Percentiles rank a stretch among this genome's conserved stretches.
Conservation (phyloP, 2,797 vertebrate genomes). For the Novumbra hubbsi region DNA sequence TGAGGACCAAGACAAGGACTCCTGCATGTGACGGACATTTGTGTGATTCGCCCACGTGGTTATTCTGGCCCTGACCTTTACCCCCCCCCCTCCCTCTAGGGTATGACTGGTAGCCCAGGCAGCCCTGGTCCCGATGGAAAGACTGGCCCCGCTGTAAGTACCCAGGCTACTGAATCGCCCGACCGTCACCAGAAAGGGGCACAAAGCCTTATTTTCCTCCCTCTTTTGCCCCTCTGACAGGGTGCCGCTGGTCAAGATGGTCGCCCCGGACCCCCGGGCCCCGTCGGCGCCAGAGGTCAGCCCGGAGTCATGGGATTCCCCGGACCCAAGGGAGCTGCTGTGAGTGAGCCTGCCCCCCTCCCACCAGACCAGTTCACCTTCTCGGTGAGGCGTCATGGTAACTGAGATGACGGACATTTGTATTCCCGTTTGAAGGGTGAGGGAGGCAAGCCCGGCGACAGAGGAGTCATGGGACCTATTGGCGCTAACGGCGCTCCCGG, state of each 20-base stretch:
- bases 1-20: background rate
- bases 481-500: constrained; percentile 79
- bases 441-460: constrained; percentile 83
- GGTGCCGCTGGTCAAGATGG: constrained; percentile 86
- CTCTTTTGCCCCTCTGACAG: constrained; percentile 50
- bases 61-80: constrained; percentile 21
- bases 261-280: constrained; percentile 81
- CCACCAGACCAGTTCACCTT: background rate
- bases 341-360: constrained; percentile 69
- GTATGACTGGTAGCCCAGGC: constrained; percentile 88
- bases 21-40: background rate
- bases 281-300: constrained; percentile 83
- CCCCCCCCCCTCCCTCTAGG: constrained; percentile 58
- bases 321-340: constrained; percentile 87
- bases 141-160: constrained; percentile 80
- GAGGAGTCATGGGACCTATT: constrained; percentile 77
- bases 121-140: constrained; percentile 88
- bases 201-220: background rate
- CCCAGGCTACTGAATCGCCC: background rate
- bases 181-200: background rate
- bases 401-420: constrained; percentile 9
- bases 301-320: constrained; percentile 92
- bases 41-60: background rate
- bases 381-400: background rate
- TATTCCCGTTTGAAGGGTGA: constrained; percentile 71